Evolutionary conservation across 2,888 invertebrate genomes (phyloP).

Genomic region (Mechanitis mazaeus): DNA sequence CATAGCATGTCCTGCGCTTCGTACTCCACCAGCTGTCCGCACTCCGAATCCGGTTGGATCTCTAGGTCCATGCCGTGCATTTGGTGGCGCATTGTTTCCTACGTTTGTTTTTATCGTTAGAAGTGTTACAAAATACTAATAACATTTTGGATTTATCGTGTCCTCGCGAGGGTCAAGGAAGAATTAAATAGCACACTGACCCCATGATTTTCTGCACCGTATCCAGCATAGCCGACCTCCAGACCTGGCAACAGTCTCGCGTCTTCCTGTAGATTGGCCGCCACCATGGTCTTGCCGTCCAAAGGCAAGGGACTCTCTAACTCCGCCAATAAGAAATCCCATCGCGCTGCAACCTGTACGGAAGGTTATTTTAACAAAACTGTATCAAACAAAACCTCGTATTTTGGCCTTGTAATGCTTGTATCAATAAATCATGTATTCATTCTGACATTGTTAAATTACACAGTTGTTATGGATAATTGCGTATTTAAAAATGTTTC

Average conservation of each 20-base stretch:
- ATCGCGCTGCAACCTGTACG: slow-evolving; percentile 58
- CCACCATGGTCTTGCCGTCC: slow-evolving; percentile 50
- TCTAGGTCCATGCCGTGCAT: slow-evolving; percentile 65
- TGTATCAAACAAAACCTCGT: neutral
- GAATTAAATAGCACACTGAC: slow-evolving; percentile 36
- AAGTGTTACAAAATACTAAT: neutral
- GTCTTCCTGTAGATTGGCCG: slow-evolving; percentile 46
- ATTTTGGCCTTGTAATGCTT: slow-evolving; percentile 11
- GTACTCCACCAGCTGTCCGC: slow-evolving; percentile 50
- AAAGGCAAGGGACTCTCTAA: slow-evolving; percentile 53
- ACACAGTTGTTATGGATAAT: slow-evolving; percentile 10
- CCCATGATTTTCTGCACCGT: slow-evolving; percentile 61
- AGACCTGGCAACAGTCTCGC: slow-evolving; percentile 34
- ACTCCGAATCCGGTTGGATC: slow-evolving; percentile 43
- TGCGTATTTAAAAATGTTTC: neutral
- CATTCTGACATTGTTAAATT: slow-evolving; percentile 6
- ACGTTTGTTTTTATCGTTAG: slow-evolving; percentile 15
- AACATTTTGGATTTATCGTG: too few relatives aligned
- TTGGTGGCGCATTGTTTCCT: slow-evolving; percentile 63
- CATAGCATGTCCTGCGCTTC: slow-evolving; percentile 59
- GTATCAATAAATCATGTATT: slow-evolving; percentile 13
- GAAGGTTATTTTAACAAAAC: slow-evolving; percentile 9
- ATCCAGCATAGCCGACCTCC: slow-evolving; percentile 57
- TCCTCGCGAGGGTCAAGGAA: too few relatives aligned
- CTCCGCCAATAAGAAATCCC: slow-evolving; percentile 64